These are phyloP conservation scores for Smithornis capensis DNA, from an alignment of 2,113 vertebrate species.

Conservation along the genomic window DNA sequence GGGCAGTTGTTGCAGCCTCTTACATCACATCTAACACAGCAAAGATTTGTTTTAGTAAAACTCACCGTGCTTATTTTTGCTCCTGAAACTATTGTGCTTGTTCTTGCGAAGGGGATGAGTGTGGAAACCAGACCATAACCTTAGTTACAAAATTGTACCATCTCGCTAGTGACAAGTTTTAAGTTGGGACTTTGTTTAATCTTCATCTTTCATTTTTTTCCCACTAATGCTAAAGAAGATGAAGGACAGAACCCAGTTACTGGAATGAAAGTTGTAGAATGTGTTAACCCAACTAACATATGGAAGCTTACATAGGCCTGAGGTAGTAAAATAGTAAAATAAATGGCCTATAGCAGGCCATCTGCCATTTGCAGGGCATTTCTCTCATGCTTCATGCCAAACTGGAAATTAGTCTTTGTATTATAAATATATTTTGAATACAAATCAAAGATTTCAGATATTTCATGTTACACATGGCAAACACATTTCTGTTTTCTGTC, in stretches of 20 bases:
- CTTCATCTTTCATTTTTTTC: not conserved
- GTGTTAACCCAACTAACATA: constrained; percentile 71
- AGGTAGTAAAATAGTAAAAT: constrained; percentile 82
- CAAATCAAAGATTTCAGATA: constrained; percentile 55
- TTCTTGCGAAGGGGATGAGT: not conserved
- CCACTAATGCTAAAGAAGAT: not conserved
- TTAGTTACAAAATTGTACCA: not conserved
- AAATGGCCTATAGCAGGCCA: constrained; percentile 77
- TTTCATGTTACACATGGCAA: constrained; percentile 43
- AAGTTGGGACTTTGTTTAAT: not conserved
- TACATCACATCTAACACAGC: not conserved
- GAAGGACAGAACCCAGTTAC: constrained; percentile 29
- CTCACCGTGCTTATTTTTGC: not conserved
- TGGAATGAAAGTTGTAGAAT: constrained; percentile 50
- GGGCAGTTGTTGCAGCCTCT: constrained; percentile 61
- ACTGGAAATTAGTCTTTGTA: constrained; percentile 71
- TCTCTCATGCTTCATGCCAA: constrained; percentile 65
- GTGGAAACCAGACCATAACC: not conserved
- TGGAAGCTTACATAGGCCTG: constrained; percentile 65
- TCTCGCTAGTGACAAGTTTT: not conserved
- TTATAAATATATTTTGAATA: constrained; percentile 72
- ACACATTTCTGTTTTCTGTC: constrained; percentile 15
- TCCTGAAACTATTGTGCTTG: not conserved
- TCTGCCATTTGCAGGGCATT: constrained; percentile 73
- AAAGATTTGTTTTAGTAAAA: constrained; percentile 14